phyloP scores from a whole-genome alignment of 2,797 vertebrate species.

The Rallus crepitans region DNA sequence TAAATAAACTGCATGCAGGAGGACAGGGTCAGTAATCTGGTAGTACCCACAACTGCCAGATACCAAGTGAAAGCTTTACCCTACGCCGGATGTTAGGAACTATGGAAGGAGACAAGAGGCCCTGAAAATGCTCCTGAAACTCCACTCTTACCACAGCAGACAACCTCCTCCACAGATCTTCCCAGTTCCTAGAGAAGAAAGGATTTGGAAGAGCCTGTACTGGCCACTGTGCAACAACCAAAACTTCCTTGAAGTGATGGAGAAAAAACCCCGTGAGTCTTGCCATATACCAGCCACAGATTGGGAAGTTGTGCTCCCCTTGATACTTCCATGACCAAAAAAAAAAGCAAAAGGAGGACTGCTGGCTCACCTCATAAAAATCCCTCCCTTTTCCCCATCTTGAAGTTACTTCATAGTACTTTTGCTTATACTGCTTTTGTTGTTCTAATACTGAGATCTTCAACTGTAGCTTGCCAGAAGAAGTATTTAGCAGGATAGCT shows the following conservation, averaged over 20 bases:
- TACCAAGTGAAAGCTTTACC: neutral
- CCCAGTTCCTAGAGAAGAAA: neutral
- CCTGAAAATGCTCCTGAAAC: conserved; percentile 23
- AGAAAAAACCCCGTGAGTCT: neutral
- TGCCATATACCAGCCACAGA: neutral
- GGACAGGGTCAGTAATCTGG: neutral
- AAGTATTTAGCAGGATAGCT: neutral
- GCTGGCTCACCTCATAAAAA: neutral
- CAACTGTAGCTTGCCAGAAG: neutral
- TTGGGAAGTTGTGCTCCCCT: neutral
- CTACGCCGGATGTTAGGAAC: fast-evolving
- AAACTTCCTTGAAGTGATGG: neutral
- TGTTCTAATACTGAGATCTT: neutral
- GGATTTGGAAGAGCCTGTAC: neutral
- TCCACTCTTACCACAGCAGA: neutral
- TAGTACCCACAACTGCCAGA: neutral
- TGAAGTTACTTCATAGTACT: neutral
- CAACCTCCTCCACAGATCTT: neutral
- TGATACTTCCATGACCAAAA: neutral
- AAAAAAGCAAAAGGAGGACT: neutral
- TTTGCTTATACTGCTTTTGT: neutral
- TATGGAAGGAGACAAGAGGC: neutral
- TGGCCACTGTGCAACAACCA: neutral
- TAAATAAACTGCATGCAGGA: neutral
- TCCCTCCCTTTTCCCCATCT: neutral